Percentiles rank a stretch among this genome's conserved stretches.
These are phyloP conservation scores for Kryptolebias marmoratus DNA, from an alignment of 2,113 vertebrate genomes.

Conservation along the genomic window DNA sequence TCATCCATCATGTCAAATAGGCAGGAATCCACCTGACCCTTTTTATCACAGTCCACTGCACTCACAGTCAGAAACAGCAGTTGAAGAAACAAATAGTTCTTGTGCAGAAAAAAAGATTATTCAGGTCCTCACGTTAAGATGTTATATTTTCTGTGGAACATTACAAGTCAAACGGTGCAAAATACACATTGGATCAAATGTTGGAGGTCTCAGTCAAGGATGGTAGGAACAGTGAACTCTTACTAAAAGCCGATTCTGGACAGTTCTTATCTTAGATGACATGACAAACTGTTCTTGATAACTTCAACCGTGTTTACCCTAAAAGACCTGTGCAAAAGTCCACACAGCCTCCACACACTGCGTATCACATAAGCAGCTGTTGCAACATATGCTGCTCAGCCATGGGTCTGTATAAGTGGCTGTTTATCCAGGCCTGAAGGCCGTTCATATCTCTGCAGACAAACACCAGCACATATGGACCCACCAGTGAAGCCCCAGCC, in stretches of 20 bases:
- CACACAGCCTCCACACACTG: slow-evolving; percentile 68
- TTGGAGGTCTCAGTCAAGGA: background rate
- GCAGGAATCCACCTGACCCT: slow-evolving; percentile 40
- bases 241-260: background rate
- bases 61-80: slow-evolving; percentile 14
- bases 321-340: slow-evolving; percentile 67
- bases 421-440: slow-evolving; percentile 79
- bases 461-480: slow-evolving; percentile 66
- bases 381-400: slow-evolving; percentile 78
- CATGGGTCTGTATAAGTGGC: slow-evolving; percentile 64
- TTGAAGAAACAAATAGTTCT: background rate
- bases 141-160: background rate
- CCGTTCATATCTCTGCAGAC: slow-evolving; percentile 76
- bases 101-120: too few relatives aligned
- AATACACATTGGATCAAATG: too few relatives aligned
- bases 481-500: slow-evolving; percentile 75
- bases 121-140: too few relatives aligned
- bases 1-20: slow-evolving; percentile 64
- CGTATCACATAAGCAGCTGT: slow-evolving; percentile 75
- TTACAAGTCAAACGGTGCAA: background rate
- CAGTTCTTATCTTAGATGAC: background rate
- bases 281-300: slow-evolving; percentile 13
- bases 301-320: slow-evolving; percentile 24
- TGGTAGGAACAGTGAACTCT: background rate
- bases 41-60: slow-evolving; percentile 42